Evolutionary conservation across 1,140 invertebrate genomes (phyloP).

Genomic region (Daktulosphaira vitifoliae): DNA sequence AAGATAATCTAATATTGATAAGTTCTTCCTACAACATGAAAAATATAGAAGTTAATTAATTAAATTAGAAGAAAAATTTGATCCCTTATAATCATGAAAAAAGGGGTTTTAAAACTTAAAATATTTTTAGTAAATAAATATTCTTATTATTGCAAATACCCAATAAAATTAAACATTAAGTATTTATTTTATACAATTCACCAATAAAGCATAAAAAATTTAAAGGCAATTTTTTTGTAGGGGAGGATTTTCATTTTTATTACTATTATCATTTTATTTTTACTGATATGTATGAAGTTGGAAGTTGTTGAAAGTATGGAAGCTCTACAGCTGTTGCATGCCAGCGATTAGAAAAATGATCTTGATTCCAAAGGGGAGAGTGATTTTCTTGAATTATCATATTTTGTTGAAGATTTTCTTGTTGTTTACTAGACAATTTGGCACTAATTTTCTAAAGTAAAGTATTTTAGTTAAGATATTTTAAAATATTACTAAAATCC

Average conservation of each 20-base stretch:
- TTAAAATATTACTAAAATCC: too few species aligned
- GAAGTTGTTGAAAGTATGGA: slow-evolving; percentile 10
- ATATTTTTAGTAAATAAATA: too few species aligned
- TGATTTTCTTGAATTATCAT: slow-evolving; percentile 23
- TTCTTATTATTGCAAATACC: too few species aligned
- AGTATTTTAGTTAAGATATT: neutral
- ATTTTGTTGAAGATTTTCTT: slow-evolving; percentile 6
- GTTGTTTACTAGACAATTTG: slow-evolving; percentile 14
- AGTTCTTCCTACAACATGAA: slow-evolving; percentile 62
- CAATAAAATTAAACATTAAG: too few species aligned
- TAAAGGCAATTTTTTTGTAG: too few species aligned
- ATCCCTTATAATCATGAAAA: too few species aligned
- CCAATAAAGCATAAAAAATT: too few species aligned
- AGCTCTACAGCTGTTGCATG: slow-evolving; percentile 3
- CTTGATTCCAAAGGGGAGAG: slow-evolving; percentile 18
- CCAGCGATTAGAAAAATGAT: slow-evolving; percentile 19
- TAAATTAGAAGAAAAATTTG: slow-evolving; percentile 8
- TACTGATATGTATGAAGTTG: slow-evolving; percentile 22
- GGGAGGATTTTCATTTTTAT: too few species aligned
- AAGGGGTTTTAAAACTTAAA: too few species aligned
- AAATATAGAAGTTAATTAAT: slow-evolving; percentile 36
- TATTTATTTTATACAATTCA: too few species aligned
- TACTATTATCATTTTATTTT: neutral
- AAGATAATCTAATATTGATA: slow-evolving; percentile 55
- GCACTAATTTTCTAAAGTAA: slow-evolving; percentile 16